A percentile compares a stretch with the other conserved stretches of the same genome.
Conservation (phyloP, 1,140 invertebrate species). For the Gryllus bimaculatus region DNA sequence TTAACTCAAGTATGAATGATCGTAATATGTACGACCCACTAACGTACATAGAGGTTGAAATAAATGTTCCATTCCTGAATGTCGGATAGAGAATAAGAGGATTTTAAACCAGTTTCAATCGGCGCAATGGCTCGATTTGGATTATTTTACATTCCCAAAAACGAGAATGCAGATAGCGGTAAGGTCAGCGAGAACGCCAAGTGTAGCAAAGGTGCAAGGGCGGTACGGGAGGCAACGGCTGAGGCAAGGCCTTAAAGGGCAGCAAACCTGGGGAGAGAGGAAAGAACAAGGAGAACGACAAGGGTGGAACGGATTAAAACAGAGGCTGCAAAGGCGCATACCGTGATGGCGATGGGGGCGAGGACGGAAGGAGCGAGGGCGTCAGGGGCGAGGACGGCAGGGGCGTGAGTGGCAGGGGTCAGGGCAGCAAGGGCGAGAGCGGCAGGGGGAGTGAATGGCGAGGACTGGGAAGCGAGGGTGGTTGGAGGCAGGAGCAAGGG, state of each 20-base stretch:
- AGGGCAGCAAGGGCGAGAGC: background rate
- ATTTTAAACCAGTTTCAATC: no score
- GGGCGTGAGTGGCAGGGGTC: no score
- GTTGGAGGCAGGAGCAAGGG: no score
- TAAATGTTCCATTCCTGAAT: no score
- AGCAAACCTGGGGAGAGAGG: background rate
- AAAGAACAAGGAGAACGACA: background rate
- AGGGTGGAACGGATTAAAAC: background rate
- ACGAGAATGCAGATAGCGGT: background rate
- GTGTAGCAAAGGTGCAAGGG: background rate
- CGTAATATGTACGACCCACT: no score
- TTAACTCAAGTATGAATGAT: no score
- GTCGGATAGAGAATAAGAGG: no score
- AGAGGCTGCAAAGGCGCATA: no score
- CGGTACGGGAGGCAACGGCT: background rate
- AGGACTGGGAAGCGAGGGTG: background rate
- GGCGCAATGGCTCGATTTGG: no score
- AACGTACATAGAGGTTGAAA: no score
- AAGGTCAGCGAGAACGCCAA: background rate
- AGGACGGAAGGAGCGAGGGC: background rate
- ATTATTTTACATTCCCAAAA: no score
- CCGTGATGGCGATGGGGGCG: background rate
- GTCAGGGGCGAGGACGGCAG: no score
- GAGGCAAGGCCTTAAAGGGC: background rate
- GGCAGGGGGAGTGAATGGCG: background rate